phyloP scores from a whole-genome alignment of 2,888 invertebrate species.

The Pachycephus smyrnensis region DNA sequence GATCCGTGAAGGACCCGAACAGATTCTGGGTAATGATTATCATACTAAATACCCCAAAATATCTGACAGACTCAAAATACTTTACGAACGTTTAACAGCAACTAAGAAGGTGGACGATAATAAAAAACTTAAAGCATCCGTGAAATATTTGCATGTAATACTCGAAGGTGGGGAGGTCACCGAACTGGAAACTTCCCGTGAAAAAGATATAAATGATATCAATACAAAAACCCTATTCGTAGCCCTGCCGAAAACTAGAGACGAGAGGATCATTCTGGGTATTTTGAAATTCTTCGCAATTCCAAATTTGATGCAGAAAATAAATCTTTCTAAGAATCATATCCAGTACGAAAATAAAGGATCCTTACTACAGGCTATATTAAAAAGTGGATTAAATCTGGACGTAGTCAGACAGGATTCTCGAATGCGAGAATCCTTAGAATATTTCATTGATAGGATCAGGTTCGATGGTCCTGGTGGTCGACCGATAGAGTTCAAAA shows the following conservation, averaged over 20 bases:
- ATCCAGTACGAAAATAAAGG: conserved; percentile 23
- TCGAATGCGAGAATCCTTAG: conserved; percentile 17
- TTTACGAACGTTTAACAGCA: not conserved
- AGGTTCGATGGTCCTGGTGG: not conserved
- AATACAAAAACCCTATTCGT: conserved; percentile 12
- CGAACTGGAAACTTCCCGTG: too few relatives aligned
- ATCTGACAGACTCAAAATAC: not conserved
- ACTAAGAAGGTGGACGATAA: not conserved
- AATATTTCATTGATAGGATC: conserved; percentile 8
- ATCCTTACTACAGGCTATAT: conserved; percentile 15
- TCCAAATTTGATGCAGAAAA: conserved; percentile 14
- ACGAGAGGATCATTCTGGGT: conserved; percentile 15
- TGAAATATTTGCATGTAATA: conserved; percentile 4
- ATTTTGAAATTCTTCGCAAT: conserved; percentile 21
- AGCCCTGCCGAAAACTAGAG: conserved; percentile 16
- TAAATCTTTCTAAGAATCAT: conserved; percentile 15
- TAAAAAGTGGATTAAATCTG: conserved; percentile 18
- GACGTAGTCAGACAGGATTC: conserved; percentile 18
- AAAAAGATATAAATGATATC: conserved; percentile 7
- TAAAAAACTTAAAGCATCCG: not conserved
- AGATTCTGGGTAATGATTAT: conserved; percentile 4
- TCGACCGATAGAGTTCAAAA: conserved; percentile 23
- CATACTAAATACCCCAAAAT: not conserved
- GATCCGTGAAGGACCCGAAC: not conserved
- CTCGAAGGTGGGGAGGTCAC: conserved; percentile 1